Base-by-base conservation (phyloP, 2,888 invertebrate species). In the Sinelater perroti region DNA sequence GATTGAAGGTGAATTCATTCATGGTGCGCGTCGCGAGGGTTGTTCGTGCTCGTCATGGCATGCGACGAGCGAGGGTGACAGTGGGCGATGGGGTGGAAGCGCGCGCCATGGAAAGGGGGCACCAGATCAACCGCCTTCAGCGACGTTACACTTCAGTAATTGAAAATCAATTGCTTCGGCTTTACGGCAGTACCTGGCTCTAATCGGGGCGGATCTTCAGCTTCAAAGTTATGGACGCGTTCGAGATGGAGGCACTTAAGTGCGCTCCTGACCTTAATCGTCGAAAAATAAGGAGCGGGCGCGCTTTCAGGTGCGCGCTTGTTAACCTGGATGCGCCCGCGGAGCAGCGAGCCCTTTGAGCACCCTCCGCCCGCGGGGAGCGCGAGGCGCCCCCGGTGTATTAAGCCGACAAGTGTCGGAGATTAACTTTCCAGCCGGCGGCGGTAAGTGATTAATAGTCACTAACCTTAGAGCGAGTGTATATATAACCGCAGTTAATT, bases 401-500 rank as follows among this genome's bases (percentile, higher is more conserved):
- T 68, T 68, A 67, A 69, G 65, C 55, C 68, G 67, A 69, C 70
- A 68, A 69, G 70, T 69, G 69, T 62, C 65, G 55, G 49, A 62
- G 67, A 70, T 70, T 71, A 70, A 69, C 65, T 70, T 67, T 68
- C 68, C 65, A 68, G 69, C 67, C 69, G 68, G 67, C 68, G 68
- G 56, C 66, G 64, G 66, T 66, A 68, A 70, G 72, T 74, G 73
- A 73, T 74, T 73, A 74, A 74, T 74, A 72, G 71, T 70, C 65
- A 60, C 60, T 63, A 57, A 62, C 45, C 45, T 49, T 45, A 49
- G 28, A 51, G 54, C 62, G 63, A 66, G 65, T 68, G 67, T 72
- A 70, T 69, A 71, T 68, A 70, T n/a, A 69, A 69, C 72, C 69
- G 60, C 64, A 69, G 70, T 74, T 74, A 75, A 75, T 75, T 75